Evolutionary conservation across 2,888 invertebrate species (phyloP).

Genomic region (Orthosia gothica): DNA sequence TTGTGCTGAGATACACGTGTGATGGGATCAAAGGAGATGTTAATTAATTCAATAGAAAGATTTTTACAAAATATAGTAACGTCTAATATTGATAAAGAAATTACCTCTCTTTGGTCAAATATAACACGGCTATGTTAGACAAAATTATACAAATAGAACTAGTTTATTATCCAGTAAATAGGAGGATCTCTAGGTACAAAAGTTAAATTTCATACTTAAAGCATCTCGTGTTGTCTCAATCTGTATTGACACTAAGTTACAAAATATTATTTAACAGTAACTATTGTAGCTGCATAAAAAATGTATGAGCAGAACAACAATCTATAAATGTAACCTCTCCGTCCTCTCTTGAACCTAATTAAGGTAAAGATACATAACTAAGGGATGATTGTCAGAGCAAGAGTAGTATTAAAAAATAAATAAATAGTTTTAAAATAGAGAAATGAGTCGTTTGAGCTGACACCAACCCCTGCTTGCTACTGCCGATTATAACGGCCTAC

Average conservation of each 20-base stretch:
- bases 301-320: background rate
- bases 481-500: background rate
- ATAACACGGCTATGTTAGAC: no score
- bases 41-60: background rate
- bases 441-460: no score
- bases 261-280: background rate
- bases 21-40: background rate
- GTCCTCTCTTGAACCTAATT: background rate
- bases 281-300: background rate
- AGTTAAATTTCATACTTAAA: no score
- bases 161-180: no score
- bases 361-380: background rate
- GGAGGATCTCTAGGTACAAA: no score
- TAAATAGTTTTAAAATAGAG: no score
- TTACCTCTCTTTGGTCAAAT: no score
- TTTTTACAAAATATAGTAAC: background rate
- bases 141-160: no score
- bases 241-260: no score
- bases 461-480: background rate
- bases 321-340: background rate
- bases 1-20: constrained; percentile 27
- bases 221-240: no score
- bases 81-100: no score
- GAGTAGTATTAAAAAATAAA: background rate
- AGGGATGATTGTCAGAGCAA: background rate